Percentiles rank a stretch among this genome's conserved stretches.
Evolutionary conservation across 2,113 vertebrate genomes (phyloP).

Genomic region (Mesembrinibis cayennensis): DNA sequence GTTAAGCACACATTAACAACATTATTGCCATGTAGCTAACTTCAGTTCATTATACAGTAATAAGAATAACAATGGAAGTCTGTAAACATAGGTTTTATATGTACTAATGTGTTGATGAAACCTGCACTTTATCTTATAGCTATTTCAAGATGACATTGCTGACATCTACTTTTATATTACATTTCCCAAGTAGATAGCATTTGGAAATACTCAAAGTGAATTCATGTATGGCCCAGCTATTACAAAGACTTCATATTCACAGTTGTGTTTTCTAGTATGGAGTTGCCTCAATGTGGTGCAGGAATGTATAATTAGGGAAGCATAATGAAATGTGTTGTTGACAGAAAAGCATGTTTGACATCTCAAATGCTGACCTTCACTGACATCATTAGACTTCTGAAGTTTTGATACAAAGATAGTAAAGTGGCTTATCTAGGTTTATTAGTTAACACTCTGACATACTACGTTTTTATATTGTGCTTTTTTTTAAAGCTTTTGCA

Average conservation of each 20-base stretch:
- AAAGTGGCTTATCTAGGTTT: not conserved
- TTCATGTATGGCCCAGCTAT: not conserved
- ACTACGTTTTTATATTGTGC: not conserved
- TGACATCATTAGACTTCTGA: not conserved
- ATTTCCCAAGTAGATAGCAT: not conserved
- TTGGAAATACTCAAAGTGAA: not conserved
- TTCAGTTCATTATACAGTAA: not conserved
- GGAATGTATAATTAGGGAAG: constrained; percentile 16
- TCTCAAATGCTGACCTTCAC: not conserved
- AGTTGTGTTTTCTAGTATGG: not conserved
- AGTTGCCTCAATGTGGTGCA: not conserved
- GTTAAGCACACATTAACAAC: not conserved
- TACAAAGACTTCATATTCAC: not conserved
- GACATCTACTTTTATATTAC: not conserved
- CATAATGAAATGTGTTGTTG: constrained; percentile 18
- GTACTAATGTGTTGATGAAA: not conserved
- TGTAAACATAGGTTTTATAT: not conserved
- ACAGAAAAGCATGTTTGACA: constrained; percentile 35
- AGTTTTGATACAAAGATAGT: not conserved
- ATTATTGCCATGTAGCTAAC: not conserved
- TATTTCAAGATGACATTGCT: not conserved
- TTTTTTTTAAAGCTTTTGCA: not conserved
- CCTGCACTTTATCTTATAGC: not conserved
- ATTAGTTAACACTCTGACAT: not conserved
- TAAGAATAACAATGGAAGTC: not conserved